These are phyloP conservation scores for Halcyon leucocephala DNA, from an alignment of 2,797 vertebrate species.

Conservation along the genomic window DNA sequence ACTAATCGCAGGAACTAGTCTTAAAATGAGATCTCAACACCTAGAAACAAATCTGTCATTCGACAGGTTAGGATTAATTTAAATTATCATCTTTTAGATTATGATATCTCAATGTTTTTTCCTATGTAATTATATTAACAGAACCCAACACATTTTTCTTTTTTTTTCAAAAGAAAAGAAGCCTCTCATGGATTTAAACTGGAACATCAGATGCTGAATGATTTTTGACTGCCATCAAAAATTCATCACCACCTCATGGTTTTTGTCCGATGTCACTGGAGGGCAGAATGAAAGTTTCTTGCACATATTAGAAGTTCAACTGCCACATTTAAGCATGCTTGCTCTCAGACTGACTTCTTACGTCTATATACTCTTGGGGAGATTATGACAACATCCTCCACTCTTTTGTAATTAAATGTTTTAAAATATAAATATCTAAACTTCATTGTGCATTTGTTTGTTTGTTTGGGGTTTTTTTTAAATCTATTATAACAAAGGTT, in stretches of 20 bases:
- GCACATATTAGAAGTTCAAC: background rate
- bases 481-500: background rate
- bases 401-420: too few species aligned
- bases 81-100: background rate
- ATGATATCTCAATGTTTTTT: background rate
- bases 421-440: background rate
- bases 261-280: background rate
- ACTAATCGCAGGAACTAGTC: background rate
- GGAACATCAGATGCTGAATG: background rate
- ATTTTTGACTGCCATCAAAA: too few species aligned
- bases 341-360: background rate
- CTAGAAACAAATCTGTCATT: background rate
- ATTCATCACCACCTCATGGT: accelerated
- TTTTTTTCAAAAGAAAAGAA: background rate
- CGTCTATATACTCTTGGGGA: background rate
- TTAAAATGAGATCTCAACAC: background rate
- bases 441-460: background rate
- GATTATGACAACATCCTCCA: background rate
- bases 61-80: background rate
- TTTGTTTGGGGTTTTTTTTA: too few species aligned
- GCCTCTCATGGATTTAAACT: background rate
- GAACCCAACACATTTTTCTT: background rate
- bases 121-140: background rate
- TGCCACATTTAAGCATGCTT: background rate
- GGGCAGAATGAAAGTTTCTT: background rate